These are phyloP conservation scores for Styela clava DNA, from an alignment of 23 tunicate species.

Conservation along the genomic window DNA sequence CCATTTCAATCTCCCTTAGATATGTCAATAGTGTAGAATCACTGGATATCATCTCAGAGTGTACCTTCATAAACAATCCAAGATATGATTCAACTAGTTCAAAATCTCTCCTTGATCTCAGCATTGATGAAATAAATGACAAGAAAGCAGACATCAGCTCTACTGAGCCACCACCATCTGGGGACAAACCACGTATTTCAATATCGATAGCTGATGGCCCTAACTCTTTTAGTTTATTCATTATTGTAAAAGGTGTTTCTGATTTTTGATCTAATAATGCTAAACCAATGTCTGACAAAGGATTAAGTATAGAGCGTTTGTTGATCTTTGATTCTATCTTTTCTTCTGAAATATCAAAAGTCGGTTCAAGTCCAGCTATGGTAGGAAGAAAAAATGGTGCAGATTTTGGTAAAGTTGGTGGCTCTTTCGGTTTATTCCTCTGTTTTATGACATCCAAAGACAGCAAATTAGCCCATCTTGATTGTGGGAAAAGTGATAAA, in stretches of 20 bases:
- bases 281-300: constrained; percentile 38
- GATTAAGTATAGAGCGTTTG: not conserved
- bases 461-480: constrained; percentile 81
- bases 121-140: constrained; percentile 30
- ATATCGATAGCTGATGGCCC: constrained; percentile 68
- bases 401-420: constrained; percentile 55
- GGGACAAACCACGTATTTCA: constrained; percentile 53
- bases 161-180: constrained; percentile 71
- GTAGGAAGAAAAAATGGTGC: constrained; percentile 98
- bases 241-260: not conserved
- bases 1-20: constrained; percentile 23
- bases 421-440: constrained; percentile 87
- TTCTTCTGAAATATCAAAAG: constrained; percentile 33
- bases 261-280: constrained; percentile 1
- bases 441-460: constrained; percentile 60
- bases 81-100: constrained; percentile 76
- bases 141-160: constrained; percentile 48
- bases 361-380: constrained; percentile 29
- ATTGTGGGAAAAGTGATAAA: constrained; percentile 52
- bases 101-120: constrained; percentile 60
- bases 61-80: constrained; percentile 47
- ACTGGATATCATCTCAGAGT: constrained; percentile 7
- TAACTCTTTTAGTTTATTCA: constrained; percentile 49
- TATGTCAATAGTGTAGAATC: not conserved
- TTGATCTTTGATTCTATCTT: constrained; percentile 24